Base-by-base conservation (phyloP, 2,113 vertebrate species). In the Pomatostomus ruficeps region DNA sequence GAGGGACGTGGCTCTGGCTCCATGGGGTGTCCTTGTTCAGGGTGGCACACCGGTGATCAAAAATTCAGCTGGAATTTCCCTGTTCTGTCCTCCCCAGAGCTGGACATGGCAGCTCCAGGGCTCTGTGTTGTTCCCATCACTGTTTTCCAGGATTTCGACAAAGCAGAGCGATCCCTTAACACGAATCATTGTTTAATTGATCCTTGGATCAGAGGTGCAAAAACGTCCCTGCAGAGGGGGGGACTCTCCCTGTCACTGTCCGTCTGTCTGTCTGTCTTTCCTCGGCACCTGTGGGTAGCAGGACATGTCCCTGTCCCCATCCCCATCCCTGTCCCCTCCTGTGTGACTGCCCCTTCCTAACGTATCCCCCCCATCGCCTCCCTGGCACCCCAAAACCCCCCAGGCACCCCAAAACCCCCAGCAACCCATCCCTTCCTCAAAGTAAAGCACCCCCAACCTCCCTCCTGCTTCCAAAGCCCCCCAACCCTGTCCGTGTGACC, bases 321-420 rank as follows among this genome's bases (percentile, higher is more conserved):
- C 20, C 36, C 58, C 19, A 17, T 51, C 51, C 43, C 31, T 10
- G 6, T 61, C 18, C 38, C 54, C 28, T 26, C 23, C 10, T 18
- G 19, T 10, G 14, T 36, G 26, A 4, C 11, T 26, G 22, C 45
- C 38, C 33, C 38, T 28, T 10, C 40, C 15, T 23, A 33, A 19
- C 6, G 1, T 11, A 24, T 14, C 36, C 35, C 14, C 0, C 16
- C 29, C 14, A 26, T n/a, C 8, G 1, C 14, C 35, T 26, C 49
- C 62, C 15, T 3, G 40, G 48, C n/a, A 22, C 58, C 38, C 48
- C 49, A 28, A 63, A 13, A 3, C 2, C 21, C 14, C 28, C 40
- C 14, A 14, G 42, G 48, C n/a, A 23, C 58, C 38, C 49, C 49
- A 28, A 63, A 17, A 3, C 23, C 40, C 11, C 29, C 19, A 4